Conservation (phyloP, 2,888 invertebrate species). For the Candidula unifasciata region DNA sequence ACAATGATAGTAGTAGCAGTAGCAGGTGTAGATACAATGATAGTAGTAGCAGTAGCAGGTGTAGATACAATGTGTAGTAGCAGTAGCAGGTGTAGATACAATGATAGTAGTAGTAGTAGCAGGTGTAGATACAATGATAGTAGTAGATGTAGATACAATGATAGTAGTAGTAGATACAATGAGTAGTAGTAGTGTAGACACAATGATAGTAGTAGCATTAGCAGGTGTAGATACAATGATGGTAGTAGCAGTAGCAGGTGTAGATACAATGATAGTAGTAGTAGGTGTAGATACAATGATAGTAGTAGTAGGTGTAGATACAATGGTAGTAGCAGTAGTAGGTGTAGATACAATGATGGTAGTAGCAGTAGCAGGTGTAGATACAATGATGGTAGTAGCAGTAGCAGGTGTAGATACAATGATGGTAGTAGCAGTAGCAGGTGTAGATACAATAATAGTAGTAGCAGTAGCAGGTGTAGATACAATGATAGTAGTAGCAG, state of each 20-base stretch:
- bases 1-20: slow-evolving; percentile 17
- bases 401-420: no score
- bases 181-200: neutral
- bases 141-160: neutral
- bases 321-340: slow-evolving; percentile 24
- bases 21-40: neutral
- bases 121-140: neutral
- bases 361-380: slow-evolving; percentile 32
- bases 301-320: slow-evolving; percentile 18
- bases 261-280: neutral
- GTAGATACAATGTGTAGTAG: no score
- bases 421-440: slow-evolving; percentile 21
- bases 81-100: no score
- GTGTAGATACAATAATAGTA: neutral
- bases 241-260: slow-evolving; percentile 16
- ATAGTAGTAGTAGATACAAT: slow-evolving; percentile 2
- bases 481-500: no score
- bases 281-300: neutral
- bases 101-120: no score
- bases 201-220: slow-evolving; percentile 16
- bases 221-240: neutral
- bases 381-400: slow-evolving; percentile 4
- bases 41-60: slow-evolving; percentile 36
- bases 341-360: slow-evolving; percentile 15
- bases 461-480: no score